Evolutionary conservation across 2,797 vertebrate genomes (phyloP).

Genomic region (Balearica regulorum): DNA sequence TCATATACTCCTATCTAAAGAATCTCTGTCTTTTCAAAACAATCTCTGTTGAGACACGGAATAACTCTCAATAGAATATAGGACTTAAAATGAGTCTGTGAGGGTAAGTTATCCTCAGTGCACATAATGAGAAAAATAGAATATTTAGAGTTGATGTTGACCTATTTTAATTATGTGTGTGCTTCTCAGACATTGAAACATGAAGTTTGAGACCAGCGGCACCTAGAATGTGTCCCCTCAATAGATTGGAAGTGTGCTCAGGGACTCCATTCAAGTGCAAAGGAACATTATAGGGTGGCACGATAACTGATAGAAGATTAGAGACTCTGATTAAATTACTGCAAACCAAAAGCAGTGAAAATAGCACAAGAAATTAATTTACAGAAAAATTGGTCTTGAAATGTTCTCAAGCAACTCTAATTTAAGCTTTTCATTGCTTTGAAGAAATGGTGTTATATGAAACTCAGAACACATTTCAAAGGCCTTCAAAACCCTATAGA

Average conservation of each 20-base stretch:
- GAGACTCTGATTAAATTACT: conserved; percentile 15
- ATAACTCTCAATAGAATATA: background rate
- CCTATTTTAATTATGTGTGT: background rate
- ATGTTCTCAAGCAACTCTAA: conserved; percentile 13
- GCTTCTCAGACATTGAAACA: background rate
- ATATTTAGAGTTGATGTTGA: background rate
- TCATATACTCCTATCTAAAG: background rate
- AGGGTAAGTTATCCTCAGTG: background rate
- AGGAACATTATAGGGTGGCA: background rate
- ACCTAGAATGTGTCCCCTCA: background rate
- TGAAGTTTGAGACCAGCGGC: background rate
- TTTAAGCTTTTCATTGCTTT: conserved; percentile 32
- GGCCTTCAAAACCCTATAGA: background rate
- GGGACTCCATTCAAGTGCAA: background rate
- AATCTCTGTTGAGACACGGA: background rate
- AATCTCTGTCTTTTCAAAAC: background rate
- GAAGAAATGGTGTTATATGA: background rate
- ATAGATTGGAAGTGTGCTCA: background rate
- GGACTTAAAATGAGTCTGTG: background rate
- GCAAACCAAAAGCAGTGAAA: conserved; percentile 19
- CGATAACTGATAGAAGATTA: background rate
- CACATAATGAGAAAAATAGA: background rate
- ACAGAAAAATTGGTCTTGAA: background rate
- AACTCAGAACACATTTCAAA: background rate
- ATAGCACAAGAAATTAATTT: conserved; percentile 38